These are phyloP conservation scores for Chrysolina haemoptera DNA, from an alignment of 2,888 invertebrate genomes.

Conservation along the genomic window DNA sequence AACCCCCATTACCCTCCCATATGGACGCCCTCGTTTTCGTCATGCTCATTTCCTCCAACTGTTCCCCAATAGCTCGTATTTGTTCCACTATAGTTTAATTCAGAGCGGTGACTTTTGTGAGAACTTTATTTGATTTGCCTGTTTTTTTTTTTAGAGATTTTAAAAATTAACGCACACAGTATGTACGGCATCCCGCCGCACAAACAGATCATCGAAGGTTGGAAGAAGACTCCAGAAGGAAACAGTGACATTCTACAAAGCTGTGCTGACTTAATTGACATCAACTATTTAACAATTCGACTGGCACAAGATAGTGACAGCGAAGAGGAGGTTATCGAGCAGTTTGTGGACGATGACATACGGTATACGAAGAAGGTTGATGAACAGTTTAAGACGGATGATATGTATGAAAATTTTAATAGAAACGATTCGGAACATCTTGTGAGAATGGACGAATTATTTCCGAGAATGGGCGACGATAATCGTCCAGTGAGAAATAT, in stretches of 20 bases:
- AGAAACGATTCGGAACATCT: neutral
- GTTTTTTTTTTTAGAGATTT: conserved; percentile 75
- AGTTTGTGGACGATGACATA: no score
- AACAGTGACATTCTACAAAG: conserved; percentile 49
- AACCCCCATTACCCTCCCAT: no score
- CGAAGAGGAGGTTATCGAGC: no score
- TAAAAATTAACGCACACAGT: conserved; percentile 42
- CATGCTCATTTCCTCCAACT: no score
- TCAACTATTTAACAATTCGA: conserved; percentile 47
- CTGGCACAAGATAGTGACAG: neutral
- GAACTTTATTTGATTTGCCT: neutral
- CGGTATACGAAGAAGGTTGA: neutral
- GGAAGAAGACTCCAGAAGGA: conserved; percentile 47
- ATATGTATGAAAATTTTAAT: neutral
- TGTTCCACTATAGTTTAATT: no score
- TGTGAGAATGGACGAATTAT: neutral
- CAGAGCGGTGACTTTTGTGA: neutral
- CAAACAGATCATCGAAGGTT: conserved; percentile 53
- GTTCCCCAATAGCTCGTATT: no score
- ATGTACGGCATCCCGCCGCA: conserved; percentile 48
- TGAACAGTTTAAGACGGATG: neutral
- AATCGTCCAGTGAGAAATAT: neutral
- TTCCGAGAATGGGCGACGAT: neutral
- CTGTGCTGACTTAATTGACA: conserved; percentile 40
- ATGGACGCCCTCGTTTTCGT: no score